Conservation (phyloP, 2,888 invertebrate species). For the Dryococelus australis region DNA sequence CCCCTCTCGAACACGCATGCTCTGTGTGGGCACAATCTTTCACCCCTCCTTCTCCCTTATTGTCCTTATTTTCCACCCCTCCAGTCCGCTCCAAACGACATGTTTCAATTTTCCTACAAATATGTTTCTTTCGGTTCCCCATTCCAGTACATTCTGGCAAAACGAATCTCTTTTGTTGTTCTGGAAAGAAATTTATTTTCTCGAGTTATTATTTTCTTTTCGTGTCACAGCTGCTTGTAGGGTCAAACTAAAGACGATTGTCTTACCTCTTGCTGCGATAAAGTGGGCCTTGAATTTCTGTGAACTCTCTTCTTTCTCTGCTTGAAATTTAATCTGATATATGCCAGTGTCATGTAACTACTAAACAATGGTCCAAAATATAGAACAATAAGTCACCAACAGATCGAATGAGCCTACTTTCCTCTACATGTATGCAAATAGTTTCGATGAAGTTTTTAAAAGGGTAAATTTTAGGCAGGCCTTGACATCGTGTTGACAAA, state of each 20-base stretch:
- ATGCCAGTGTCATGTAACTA: too few species aligned
- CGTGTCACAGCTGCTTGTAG: background rate
- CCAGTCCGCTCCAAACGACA: background rate
- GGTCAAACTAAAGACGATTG: background rate
- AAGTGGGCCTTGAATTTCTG: too few species aligned
- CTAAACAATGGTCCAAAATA: too few species aligned
- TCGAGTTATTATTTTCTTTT: background rate
- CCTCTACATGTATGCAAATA: too few species aligned
- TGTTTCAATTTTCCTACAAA: background rate
- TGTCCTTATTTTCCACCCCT: background rate
- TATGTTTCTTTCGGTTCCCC: background rate
- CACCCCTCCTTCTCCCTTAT: background rate
- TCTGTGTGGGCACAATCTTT: background rate
- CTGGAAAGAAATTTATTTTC: background rate
- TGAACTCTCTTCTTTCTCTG: too few species aligned
- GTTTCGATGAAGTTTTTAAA: too few species aligned
- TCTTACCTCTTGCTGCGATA: too few species aligned
- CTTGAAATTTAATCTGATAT: too few species aligned
- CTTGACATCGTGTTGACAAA: too few species aligned
- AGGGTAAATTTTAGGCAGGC: too few species aligned
- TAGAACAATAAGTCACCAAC: too few species aligned
- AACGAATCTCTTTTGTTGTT: background rate
- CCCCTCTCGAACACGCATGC: background rate
- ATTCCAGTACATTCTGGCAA: background rate
- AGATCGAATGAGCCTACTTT: too few species aligned